Evolutionary conservation across 1,140 invertebrate genomes (phyloP).

Genomic region (Bursaphelenchus mucronatus): DNA sequence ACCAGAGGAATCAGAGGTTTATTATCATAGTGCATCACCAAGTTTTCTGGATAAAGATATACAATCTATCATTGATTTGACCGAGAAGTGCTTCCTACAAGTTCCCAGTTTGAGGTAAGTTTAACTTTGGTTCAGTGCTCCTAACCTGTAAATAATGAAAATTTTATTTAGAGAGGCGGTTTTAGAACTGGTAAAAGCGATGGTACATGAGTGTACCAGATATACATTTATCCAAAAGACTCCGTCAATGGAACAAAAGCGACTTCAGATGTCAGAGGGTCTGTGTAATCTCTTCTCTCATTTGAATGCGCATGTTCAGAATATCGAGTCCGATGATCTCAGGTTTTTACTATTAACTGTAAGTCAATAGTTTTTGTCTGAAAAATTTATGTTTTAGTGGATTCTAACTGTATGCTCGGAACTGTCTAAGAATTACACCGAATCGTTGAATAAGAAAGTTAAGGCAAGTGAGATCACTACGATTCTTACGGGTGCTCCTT

Average conservation of each 20-base stretch:
- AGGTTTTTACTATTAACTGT: neutral
- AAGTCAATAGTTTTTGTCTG: neutral
- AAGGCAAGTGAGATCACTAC: slow-evolving; percentile 1
- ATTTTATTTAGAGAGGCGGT: neutral
- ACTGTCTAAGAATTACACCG: neutral
- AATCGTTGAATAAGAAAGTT: neutral
- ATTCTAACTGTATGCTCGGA: slow-evolving; percentile 7
- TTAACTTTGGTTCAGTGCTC: neutral
- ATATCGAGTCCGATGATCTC: neutral
- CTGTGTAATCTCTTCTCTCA: neutral
- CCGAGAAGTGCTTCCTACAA: neutral
- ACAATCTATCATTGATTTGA: neutral
- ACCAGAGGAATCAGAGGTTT: neutral
- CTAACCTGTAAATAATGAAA: neutral
- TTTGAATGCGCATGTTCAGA: slow-evolving; percentile 2
- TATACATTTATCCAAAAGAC: neutral
- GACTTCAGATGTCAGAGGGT: neutral
- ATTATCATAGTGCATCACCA: neutral
- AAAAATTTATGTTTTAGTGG: neutral
- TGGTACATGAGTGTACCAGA: neutral
- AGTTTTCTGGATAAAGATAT: slow-evolving; percentile 1
- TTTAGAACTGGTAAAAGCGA: neutral
- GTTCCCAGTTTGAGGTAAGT: neutral
- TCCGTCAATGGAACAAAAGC: neutral
- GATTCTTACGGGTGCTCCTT: neutral